A percentile compares a stretch with the other conserved stretches of the same genome.
Evolutionary conservation across 2,888 invertebrate genomes (phyloP).

Genomic region (Lasiommata megera): DNA sequence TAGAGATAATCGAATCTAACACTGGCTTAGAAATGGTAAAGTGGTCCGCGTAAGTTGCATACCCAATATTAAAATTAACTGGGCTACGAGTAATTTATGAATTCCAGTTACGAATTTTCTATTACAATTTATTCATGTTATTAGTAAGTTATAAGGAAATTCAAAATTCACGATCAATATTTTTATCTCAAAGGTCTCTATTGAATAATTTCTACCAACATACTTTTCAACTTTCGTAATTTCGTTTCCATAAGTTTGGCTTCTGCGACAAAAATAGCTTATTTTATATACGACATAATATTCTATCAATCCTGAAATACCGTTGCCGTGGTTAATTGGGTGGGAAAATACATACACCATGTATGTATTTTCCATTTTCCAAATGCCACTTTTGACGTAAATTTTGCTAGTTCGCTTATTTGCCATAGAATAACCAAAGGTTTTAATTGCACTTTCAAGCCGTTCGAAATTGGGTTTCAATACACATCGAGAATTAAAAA

Average conservation of each 20-base stretch:
- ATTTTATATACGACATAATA: no score
- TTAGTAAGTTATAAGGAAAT: slow-evolving; percentile 8
- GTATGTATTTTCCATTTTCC: no score
- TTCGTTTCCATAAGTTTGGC: slow-evolving; percentile 3
- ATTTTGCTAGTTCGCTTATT: no score
- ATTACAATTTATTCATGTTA: slow-evolving; percentile 13
- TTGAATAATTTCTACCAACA: background rate
- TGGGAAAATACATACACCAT: no score
- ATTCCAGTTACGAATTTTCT: background rate
- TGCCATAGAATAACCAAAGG: background rate
- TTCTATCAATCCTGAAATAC: background rate
- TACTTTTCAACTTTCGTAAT: slow-evolving; percentile 18
- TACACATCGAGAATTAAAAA: background rate
- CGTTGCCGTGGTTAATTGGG: no score
- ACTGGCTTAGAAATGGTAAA: background rate
- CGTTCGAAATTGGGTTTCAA: background rate
- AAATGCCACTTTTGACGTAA: no score
- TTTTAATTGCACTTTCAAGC: background rate
- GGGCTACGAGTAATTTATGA: background rate
- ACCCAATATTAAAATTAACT: background rate
- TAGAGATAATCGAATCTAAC: background rate
- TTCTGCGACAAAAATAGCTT: background rate
- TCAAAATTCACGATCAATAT: slow-evolving; percentile 17
- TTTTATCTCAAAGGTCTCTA: slow-evolving; percentile 22
- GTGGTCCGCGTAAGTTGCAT: no score